These are phyloP conservation scores for Cephus pygmeus DNA, from an alignment of 2,888 invertebrate species.

Conservation along the genomic window DNA sequence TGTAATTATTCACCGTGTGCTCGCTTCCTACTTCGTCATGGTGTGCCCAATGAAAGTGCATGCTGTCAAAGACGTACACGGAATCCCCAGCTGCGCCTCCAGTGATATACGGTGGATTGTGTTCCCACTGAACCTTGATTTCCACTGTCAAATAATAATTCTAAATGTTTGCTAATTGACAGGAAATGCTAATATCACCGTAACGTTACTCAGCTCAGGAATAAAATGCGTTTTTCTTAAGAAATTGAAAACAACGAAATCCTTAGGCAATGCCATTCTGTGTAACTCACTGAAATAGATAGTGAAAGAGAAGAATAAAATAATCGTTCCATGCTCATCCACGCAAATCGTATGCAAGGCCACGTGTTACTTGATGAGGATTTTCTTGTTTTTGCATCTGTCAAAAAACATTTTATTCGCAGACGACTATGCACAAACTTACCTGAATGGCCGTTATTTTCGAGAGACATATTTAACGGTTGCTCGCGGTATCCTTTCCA, in stretches of 20 bases:
- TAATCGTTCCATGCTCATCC: no score
- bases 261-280: no score
- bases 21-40: background rate
- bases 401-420: no score
- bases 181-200: background rate
- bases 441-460: background rate
- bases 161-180: background rate
- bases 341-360: no score
- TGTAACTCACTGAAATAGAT: no score
- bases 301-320: no score
- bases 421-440: background rate
- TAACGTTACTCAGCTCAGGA: no score
- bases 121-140: background rate
- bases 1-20: background rate
- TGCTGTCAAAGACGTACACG: background rate
- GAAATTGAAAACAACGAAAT: no score
- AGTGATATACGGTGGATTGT: background rate
- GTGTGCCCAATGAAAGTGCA: background rate
- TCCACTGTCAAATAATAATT: background rate
- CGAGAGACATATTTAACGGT: background rate
- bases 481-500: background rate
- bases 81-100: background rate
- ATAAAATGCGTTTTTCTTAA: no score
- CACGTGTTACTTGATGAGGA: no score
- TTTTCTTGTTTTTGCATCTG: no score